A percentile compares a stretch with the other conserved stretches of the same genome.
Conservation (phyloP, 2,113 vertebrate species). For the Cebidichthys violaceus region DNA sequence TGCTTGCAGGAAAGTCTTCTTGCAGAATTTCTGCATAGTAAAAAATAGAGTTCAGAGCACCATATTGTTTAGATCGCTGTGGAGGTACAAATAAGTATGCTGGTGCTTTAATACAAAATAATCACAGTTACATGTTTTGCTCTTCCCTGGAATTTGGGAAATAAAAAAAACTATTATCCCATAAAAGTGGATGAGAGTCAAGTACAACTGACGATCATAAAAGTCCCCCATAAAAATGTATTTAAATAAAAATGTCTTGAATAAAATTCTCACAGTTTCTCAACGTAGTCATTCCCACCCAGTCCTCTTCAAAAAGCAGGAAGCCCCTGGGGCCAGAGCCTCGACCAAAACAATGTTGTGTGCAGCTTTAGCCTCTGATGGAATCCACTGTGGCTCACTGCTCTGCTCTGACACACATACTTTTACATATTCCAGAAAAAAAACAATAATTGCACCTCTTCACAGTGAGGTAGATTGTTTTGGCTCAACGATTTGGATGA, state of each 20-base stretch:
- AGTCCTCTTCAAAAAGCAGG: slow-evolving; percentile 63
- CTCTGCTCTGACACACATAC: slow-evolving; percentile 25
- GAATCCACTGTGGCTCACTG: slow-evolving; percentile 34
- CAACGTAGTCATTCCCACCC: slow-evolving; percentile 32
- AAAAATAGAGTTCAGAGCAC: neutral
- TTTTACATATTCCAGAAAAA: slow-evolving; percentile 21
- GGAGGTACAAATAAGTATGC: neutral
- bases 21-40: slow-evolving; percentile 31
- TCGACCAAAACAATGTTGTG: slow-evolving; percentile 60
- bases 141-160: neutral
- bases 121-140: neutral
- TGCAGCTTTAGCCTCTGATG: slow-evolving; percentile 42
- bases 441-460: neutral
- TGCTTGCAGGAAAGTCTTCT: slow-evolving; percentile 52
- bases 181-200: neutral
- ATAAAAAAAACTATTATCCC: neutral
- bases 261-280: slow-evolving; percentile 22
- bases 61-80: neutral
- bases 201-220: neutral
- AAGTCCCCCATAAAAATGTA: neutral
- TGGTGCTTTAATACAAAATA: neutral
- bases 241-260: neutral
- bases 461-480: neutral
- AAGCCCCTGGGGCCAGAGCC: slow-evolving; percentile 59
- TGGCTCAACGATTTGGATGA: neutral